phyloP scores from a whole-genome alignment of 2,797 vertebrate genomes.

The Enteromius radiatus region DNA sequence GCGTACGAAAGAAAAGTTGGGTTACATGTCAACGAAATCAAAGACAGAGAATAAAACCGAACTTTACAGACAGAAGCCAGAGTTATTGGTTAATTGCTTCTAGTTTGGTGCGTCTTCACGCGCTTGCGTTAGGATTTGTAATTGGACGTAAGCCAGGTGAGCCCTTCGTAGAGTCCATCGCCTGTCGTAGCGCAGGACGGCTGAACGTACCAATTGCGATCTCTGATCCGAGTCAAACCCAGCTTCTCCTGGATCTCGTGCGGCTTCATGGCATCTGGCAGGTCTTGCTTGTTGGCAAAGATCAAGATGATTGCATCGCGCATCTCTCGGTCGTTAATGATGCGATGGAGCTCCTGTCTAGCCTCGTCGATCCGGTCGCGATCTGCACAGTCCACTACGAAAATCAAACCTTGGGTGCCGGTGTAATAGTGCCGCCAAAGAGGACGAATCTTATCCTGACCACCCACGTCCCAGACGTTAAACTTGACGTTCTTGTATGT shows the following conservation, averaged over 20 bases:
- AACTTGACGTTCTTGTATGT: conserved; percentile 99
- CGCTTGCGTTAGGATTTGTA: conserved; percentile 93
- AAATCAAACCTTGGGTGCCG: conserved; percentile 96
- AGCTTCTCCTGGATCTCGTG: conserved; percentile 99
- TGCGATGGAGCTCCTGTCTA: conserved; percentile 95
- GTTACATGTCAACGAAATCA: conserved; percentile 69
- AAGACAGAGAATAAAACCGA: conserved; percentile 59
- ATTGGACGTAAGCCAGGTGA: conserved; percentile 99
- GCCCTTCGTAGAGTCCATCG: conserved; percentile 97
- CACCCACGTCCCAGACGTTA: conserved; percentile 98
- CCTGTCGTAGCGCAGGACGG: conserved; percentile 95
- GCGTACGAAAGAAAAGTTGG: conserved; percentile 71
- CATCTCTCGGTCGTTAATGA: conserved; percentile 99
- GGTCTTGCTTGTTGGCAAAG: conserved; percentile 99
- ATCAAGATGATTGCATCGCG: conserved; percentile 98
- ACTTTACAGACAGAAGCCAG: conserved; percentile 16
- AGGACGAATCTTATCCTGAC: conserved; percentile 97
- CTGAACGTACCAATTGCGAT: conserved; percentile 99
- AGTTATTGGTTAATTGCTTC: conserved; percentile 76
- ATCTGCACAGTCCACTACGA: conserved; percentile 98
- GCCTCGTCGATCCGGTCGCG: conserved; percentile 97
- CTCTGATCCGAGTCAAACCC: conserved; percentile 95
- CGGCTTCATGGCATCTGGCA: conserved; percentile 97
- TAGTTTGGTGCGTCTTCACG: conserved; percentile 63
- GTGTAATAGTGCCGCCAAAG: conserved; percentile 99